phyloP scores from a whole-genome alignment of 2,113 vertebrate species.

The Pangasianodon hypophthalmus region DNA sequence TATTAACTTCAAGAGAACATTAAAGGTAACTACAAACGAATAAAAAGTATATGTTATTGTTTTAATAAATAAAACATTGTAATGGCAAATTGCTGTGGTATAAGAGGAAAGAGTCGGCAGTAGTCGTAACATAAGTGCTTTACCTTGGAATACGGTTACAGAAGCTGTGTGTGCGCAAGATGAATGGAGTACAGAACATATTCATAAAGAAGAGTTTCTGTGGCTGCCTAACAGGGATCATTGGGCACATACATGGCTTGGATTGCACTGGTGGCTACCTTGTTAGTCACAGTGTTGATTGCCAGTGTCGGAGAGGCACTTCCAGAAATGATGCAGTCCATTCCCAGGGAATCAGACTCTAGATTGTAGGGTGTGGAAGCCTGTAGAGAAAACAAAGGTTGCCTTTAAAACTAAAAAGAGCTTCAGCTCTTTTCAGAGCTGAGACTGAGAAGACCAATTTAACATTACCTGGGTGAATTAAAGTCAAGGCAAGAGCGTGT shows the following conservation, averaged over 20 bases:
- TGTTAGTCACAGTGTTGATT: conserved; percentile 98
- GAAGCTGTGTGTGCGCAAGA: neutral
- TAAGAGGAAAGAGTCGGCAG: neutral
- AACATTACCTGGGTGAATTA: conserved; percentile 18
- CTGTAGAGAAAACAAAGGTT: conserved; percentile 60
- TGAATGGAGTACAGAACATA: neutral
- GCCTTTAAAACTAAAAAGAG: conserved; percentile 19
- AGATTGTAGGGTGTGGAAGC: conserved; percentile 91
- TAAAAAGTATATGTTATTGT: neutral
- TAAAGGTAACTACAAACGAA: neutral
- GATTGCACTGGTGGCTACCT: conserved; percentile 76
- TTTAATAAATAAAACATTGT: neutral
- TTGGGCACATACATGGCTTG: neutral
- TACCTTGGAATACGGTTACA: conserved; percentile 31
- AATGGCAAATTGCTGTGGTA: neutral
- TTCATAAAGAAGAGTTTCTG: neutral
- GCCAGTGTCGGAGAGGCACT: conserved; percentile 94
- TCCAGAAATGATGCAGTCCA: conserved; percentile 94
- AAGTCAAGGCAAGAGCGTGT: conserved; percentile 6
- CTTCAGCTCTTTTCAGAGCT: neutral
- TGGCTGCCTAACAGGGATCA: neutral
- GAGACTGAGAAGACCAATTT: neutral
- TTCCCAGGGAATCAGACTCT: conserved; percentile 92
- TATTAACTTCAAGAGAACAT: neutral
- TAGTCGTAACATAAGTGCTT: neutral